Percentiles rank a stretch among this genome's conserved stretches.
phyloP scores from a whole-genome alignment of 2,888 invertebrate genomes.

The Xestia ashworthii region DNA sequence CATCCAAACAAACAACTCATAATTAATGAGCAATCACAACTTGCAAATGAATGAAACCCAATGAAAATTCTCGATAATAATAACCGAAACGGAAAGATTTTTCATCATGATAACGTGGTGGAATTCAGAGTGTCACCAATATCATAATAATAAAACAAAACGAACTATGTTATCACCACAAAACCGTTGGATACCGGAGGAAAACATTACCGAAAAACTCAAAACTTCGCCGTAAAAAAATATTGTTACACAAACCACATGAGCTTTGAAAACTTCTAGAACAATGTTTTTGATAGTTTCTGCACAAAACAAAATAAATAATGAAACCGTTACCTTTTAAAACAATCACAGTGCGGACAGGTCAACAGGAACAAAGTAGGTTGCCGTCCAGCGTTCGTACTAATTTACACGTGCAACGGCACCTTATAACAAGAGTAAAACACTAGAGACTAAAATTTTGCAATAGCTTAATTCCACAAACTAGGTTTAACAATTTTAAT shows the following conservation, averaged over 20 bases:
- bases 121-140: slow-evolving; percentile 41
- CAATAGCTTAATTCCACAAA: slow-evolving; percentile 72
- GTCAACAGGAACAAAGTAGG: slow-evolving; percentile 87
- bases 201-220: slow-evolving; percentile 37
- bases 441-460: slow-evolving; percentile 78
- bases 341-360: slow-evolving; percentile 83
- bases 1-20: slow-evolving; percentile 25
- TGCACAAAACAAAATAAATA: slow-evolving; percentile 61
- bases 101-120: slow-evolving; percentile 21
- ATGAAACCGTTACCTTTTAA: slow-evolving; percentile 88
- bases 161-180: slow-evolving; percentile 46
- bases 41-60: slow-evolving; percentile 22
- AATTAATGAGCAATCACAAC: not conserved
- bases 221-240: slow-evolving; percentile 9
- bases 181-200: slow-evolving; percentile 11
- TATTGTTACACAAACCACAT: not conserved
- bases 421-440: slow-evolving; percentile 77
- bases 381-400: slow-evolving; percentile 76
- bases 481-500: slow-evolving; percentile 76
- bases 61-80: slow-evolving; percentile 37
- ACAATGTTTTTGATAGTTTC: slow-evolving; percentile 30
- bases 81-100: slow-evolving; percentile 45
- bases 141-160: slow-evolving; percentile 59
- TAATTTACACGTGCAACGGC: slow-evolving; percentile 77
- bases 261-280: slow-evolving; percentile 5